Conservation (phyloP, 2,888 invertebrate genomes). For the Agonopterix alstromeriana region DNA sequence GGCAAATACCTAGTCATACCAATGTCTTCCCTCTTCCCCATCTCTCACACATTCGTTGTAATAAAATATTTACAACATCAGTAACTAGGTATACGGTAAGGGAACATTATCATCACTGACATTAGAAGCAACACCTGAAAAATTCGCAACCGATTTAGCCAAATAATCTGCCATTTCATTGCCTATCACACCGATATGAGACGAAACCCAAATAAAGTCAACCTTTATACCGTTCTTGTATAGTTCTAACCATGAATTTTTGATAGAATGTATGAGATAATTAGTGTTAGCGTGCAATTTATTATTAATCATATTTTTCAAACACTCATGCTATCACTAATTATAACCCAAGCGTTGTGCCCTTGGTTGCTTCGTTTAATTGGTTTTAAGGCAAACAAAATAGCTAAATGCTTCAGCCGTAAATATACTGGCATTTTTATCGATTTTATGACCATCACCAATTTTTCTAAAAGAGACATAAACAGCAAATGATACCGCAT, state of each 20-base stretch:
- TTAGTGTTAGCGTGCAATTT: slow-evolving; percentile 1
- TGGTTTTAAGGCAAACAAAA: slow-evolving; percentile 1
- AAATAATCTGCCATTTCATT: no score
- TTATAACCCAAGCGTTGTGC: background rate
- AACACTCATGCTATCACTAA: slow-evolving; percentile 4
- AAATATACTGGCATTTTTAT: slow-evolving; percentile 1
- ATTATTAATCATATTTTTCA: background rate
- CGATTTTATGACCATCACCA: background rate
- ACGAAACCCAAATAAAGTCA: no score
- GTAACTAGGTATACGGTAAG: no score
- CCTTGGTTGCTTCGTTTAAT: background rate
- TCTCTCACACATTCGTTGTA: background rate
- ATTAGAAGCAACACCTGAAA: no score
- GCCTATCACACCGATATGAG: no score
- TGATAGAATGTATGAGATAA: no score
- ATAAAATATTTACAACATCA: background rate
- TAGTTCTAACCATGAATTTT: no score
- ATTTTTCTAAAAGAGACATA: background rate
- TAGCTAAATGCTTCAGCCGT: background rate
- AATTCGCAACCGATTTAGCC: no score
- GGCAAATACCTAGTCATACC: no score
- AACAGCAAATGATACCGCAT: slow-evolving; percentile 1
- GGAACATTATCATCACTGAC: no score
- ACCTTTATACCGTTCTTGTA: no score
- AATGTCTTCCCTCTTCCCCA: no score